A percentile compares a stretch with the other conserved stretches of the same genome.
These are phyloP conservation scores for Anarhynchus alexandrinus DNA, from an alignment of 2,113 vertebrate genomes.

Conservation along the genomic window DNA sequence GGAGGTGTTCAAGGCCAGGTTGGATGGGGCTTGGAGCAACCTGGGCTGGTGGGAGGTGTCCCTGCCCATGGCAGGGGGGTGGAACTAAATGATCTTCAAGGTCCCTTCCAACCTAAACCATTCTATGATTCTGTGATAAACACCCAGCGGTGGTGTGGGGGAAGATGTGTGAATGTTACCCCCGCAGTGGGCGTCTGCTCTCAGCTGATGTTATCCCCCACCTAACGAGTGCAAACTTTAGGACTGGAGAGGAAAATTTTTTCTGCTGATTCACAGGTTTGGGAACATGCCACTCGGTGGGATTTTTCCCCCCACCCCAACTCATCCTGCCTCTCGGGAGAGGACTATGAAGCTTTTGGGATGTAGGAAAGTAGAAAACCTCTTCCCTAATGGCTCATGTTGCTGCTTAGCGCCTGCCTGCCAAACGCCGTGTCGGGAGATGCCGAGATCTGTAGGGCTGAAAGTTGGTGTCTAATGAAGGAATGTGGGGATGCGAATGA, in stretches of 20 bases:
- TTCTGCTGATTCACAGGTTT: not conserved
- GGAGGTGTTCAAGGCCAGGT: not conserved
- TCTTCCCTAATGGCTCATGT: not conserved
- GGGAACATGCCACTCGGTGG: rapidly evolving
- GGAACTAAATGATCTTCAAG: not conserved
- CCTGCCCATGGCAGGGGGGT: not conserved
- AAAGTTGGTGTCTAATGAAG: not conserved
- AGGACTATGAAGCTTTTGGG: not conserved
- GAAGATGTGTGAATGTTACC: rapidly evolving
- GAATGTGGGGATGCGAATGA: not conserved
- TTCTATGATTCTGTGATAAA: not conserved
- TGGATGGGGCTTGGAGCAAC: not conserved
- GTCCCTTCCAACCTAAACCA: not conserved
- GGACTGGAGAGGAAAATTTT: not conserved
- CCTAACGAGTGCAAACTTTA: not conserved
- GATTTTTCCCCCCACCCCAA: not conserved
- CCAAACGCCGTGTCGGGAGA: not conserved
- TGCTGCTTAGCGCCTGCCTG: not conserved
- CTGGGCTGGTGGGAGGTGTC: not conserved
- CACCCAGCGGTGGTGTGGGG: rapidly evolving
- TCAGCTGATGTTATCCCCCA: not conserved
- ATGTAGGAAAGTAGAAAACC: not conserved
- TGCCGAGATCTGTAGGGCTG: not conserved
- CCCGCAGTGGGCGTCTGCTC: rapidly evolving
- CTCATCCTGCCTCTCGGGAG: not conserved